phyloP scores from a whole-genome alignment of 2,113 vertebrate genomes.

The Scomber colias region DNA sequence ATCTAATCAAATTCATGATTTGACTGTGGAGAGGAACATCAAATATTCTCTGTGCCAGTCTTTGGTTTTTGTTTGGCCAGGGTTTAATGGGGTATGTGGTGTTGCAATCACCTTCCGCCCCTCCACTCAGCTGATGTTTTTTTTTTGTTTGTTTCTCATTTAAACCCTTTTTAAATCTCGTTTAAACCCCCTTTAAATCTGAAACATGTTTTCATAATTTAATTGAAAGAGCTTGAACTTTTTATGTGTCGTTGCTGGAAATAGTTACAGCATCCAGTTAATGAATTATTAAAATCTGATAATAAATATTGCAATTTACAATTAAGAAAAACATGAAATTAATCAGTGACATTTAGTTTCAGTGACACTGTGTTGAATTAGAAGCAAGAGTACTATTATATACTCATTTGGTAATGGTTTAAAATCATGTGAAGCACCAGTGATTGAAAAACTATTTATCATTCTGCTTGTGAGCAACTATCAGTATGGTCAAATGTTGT shows the following conservation, averaged over 20 bases:
- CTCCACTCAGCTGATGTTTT: constrained; percentile 8
- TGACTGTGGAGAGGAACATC: background rate
- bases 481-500: constrained; percentile 54
- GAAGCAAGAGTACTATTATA: constrained; percentile 1
- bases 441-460: constrained; percentile 33
- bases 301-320: background rate
- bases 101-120: background rate
- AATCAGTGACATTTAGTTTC: background rate
- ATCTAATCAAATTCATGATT: background rate
- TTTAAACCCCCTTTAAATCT: background rate
- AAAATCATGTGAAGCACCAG: constrained; percentile 15
- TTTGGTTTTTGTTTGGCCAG: background rate
- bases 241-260: background rate
- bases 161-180: too few relatives aligned
- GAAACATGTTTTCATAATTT: constrained; percentile 27
- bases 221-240: background rate
- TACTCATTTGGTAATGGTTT: constrained; percentile 11
- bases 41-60: background rate
- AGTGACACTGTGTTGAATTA: constrained; percentile 6
- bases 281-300: constrained; percentile 5
- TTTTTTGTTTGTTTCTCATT: constrained; percentile 35
- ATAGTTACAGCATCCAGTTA: background rate
- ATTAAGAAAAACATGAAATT: background rate
- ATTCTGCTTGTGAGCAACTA: constrained; percentile 47
- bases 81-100: background rate